Evolutionary conservation across 2,888 invertebrate species (phyloP).

Genomic region (Rhopalosiphum nymphaeae): DNA sequence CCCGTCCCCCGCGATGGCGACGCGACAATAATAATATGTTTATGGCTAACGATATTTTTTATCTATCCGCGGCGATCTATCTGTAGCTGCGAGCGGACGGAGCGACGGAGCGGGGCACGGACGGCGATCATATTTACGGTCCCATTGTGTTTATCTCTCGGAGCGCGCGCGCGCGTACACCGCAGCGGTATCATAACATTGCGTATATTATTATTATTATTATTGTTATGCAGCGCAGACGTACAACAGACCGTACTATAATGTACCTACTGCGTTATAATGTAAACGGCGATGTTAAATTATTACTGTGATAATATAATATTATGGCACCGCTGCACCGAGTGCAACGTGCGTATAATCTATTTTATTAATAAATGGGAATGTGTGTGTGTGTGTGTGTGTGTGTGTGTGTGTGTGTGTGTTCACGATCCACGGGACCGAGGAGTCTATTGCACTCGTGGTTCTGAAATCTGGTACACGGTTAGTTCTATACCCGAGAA

Average conservation of each 20-base stretch:
- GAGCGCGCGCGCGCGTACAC: background rate
- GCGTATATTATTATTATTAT: constrained; percentile 31
- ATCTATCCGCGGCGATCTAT: constrained; percentile 39
- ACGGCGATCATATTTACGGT: constrained; percentile 27
- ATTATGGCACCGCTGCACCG: background rate
- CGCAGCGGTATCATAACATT: background rate
- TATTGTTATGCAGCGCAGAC: background rate
- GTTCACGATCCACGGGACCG: no score
- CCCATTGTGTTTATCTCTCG: constrained; percentile 42
- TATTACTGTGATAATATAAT: background rate
- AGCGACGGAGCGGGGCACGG: background rate
- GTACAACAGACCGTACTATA: background rate
- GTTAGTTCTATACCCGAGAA: no score
- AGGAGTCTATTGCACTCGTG: no score
- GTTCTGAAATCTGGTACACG: no score
- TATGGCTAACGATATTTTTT: constrained; percentile 45
- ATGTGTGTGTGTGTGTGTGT: no score
- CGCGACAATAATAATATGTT: constrained; percentile 33
- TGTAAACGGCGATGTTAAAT: background rate
- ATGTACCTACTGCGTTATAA: background rate
- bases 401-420: no score
- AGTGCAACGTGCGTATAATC: background rate
- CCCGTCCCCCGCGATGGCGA: background rate
- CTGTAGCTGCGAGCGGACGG: background rate
- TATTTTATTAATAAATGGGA: no score